Evolutionary conservation across 1,140 invertebrate species (phyloP).

Genomic region (Heliothis subflexa): DNA sequence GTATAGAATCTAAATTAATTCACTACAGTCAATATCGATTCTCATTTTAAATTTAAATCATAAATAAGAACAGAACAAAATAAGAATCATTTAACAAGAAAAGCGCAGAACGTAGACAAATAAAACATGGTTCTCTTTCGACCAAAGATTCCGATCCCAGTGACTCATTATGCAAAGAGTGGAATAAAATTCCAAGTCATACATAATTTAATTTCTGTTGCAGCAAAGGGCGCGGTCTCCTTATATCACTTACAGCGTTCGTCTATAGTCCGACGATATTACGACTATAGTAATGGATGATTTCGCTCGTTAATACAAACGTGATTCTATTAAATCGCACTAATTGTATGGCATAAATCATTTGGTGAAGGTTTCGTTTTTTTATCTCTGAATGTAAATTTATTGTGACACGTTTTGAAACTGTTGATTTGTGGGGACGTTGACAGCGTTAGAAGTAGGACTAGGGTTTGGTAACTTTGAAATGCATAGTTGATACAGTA

Average conservation of each 20-base stretch:
- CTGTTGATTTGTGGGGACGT: conserved; percentile 29
- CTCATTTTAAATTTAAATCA: not conserved
- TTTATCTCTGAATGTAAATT: conserved; percentile 36
- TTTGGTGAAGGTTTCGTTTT: conserved; percentile 34
- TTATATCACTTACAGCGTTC: conserved; percentile 6
- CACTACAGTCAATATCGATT: not conserved
- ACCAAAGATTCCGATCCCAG: not conserved
- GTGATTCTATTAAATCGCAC: conserved; percentile 72
- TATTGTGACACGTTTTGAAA: conserved; percentile 48
- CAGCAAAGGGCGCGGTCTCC: not conserved
- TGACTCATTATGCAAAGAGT: conserved; percentile 33
- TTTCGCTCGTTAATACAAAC: conserved; percentile 61
- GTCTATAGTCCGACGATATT: conserved; percentile 56
- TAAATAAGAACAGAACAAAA: not conserved
- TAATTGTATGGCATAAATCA: conserved; percentile 66
- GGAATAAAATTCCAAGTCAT: not conserved
- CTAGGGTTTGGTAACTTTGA: conserved; percentile 8
- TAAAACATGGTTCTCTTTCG: not conserved
- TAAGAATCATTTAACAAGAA: not conserved
- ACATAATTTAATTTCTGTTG: conserved; percentile 30
- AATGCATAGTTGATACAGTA: not conserved
- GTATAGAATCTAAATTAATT: not conserved
- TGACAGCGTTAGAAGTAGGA: conserved; percentile 20
- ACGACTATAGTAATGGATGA: conserved; percentile 61
- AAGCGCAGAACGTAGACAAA: not conserved